Percentiles rank a stretch among this genome's conserved stretches.
Evolutionary conservation across 2,797 vertebrate species (phyloP).

Genomic region (Smutsia gigantea): DNA sequence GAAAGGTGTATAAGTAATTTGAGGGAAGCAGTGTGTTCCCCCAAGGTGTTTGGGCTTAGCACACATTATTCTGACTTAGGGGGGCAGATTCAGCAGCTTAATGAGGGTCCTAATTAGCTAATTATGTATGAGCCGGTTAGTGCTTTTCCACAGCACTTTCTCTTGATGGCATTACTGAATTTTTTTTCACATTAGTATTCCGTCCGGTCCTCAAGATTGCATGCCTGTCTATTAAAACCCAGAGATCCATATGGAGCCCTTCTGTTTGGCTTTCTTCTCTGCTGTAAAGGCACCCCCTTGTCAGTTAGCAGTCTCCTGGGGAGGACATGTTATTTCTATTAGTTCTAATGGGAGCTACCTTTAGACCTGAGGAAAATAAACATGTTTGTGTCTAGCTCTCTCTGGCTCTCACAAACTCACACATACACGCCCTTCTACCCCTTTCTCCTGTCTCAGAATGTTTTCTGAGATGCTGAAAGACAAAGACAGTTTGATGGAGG

Average conservation of each 20-base stretch:
- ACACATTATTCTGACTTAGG: background rate
- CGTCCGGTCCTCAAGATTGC: background rate
- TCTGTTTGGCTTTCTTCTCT: conserved; percentile 45
- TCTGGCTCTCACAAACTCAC: background rate
- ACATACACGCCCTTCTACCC: background rate
- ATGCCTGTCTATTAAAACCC: conserved; percentile 18
- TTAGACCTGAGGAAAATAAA: conserved; percentile 27
- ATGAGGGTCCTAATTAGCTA: background rate
- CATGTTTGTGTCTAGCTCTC: background rate
- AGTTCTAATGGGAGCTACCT: background rate
- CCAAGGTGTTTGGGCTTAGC: background rate
- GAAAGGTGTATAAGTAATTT: conserved; percentile 1
- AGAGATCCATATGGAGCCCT: background rate
- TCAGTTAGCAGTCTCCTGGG: conserved; percentile 1
- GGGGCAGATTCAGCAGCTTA: background rate
- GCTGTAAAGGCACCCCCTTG: background rate
- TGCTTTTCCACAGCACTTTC: background rate
- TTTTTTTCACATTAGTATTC: conserved; percentile 36
- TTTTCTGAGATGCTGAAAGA: background rate
- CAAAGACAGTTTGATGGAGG: background rate
- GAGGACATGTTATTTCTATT: background rate
- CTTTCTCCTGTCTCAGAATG: background rate
- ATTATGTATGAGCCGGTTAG: background rate
- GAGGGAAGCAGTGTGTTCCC: background rate
- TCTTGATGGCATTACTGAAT: conserved; percentile 3